These are phyloP conservation scores for Petromus typicus DNA, from an alignment of 2,113 vertebrate species.

Conservation along the genomic window DNA sequence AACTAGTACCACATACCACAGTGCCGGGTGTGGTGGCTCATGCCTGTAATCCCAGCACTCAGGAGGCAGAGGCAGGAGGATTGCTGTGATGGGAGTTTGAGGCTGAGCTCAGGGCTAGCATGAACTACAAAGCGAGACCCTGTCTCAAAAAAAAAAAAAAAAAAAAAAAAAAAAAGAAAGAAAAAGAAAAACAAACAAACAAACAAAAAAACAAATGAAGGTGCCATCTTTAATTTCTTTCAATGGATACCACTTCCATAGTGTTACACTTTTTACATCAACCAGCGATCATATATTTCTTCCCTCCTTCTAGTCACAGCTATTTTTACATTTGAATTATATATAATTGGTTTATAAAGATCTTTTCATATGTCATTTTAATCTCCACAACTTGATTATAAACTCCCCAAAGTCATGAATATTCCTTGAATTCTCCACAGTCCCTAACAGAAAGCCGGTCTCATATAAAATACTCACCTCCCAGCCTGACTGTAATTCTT, in stretches of 20 bases:
- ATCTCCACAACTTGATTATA: background rate
- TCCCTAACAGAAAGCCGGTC: background rate
- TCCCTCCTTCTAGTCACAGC: background rate
- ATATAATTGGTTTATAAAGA: background rate
- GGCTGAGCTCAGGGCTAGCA: too few relatives aligned
- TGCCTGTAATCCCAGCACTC: too few relatives aligned
- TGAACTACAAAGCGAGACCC: too few relatives aligned
- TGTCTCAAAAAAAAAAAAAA: too few relatives aligned
- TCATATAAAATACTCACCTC: background rate
- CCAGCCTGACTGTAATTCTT: background rate
- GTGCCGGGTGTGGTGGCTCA: too few relatives aligned
- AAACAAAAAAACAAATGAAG: background rate
- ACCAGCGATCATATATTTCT: background rate
- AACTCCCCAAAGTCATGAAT: background rate
- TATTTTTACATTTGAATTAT: background rate
- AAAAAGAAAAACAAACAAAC: too few relatives aligned
- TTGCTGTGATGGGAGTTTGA: too few relatives aligned
- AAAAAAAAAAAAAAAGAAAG: too few relatives aligned
- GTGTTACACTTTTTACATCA: background rate
- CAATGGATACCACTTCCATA: background rate
- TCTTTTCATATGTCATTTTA: slow-evolving; percentile 17
- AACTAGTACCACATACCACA: too few relatives aligned
- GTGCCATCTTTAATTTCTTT: background rate
- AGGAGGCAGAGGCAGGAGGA: too few relatives aligned
- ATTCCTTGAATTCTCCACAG: background rate